Evolutionary conservation across 2,888 invertebrate species (phyloP).

Genomic region (Platypus cylindrus): DNA sequence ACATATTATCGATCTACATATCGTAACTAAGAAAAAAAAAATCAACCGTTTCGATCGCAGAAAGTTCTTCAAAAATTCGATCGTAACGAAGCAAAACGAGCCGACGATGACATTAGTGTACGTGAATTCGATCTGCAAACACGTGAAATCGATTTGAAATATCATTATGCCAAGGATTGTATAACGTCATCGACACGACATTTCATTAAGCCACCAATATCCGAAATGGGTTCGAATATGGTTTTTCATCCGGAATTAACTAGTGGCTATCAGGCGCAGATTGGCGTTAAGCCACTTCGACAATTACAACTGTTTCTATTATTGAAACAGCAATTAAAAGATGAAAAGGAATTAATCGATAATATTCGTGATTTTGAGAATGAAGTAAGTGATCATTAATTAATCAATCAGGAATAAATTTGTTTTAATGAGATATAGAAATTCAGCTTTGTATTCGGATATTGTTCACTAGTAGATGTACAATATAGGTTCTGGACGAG

Average conservation of each 20-base stretch:
- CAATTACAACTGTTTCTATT: slow-evolving; percentile 51
- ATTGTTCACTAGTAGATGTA: too few relatives aligned
- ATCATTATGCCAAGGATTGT: slow-evolving; percentile 48
- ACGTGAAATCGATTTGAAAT: slow-evolving; percentile 47
- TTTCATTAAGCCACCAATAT: slow-evolving; percentile 55
- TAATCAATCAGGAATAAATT: not conserved
- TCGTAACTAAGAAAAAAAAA: not conserved
- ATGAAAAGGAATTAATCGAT: slow-evolving; percentile 46
- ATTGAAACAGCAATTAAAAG: slow-evolving; percentile 47
- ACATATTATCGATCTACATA: not conserved
- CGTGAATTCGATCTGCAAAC: slow-evolving; percentile 50
- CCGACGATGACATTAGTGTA: slow-evolving; percentile 49
- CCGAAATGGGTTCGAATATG: slow-evolving; percentile 57
- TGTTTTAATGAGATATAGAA: too few relatives aligned
- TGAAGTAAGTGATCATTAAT: slow-evolving; percentile 22
- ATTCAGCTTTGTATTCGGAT: too few relatives aligned
- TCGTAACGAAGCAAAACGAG: slow-evolving; percentile 42
- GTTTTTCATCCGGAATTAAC: slow-evolving; percentile 51
- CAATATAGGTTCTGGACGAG: too few relatives aligned
- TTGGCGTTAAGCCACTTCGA: slow-evolving; percentile 43
- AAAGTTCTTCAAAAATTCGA: slow-evolving; percentile 37
- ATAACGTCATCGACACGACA: slow-evolving; percentile 50
- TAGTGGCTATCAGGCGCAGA: slow-evolving; percentile 54
- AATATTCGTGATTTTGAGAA: slow-evolving; percentile 41
- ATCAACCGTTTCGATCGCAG: slow-evolving; percentile 7